These are phyloP conservation scores for Thamnophis elegans DNA, from an alignment of 2,797 vertebrate genomes.

Conservation along the genomic window DNA sequence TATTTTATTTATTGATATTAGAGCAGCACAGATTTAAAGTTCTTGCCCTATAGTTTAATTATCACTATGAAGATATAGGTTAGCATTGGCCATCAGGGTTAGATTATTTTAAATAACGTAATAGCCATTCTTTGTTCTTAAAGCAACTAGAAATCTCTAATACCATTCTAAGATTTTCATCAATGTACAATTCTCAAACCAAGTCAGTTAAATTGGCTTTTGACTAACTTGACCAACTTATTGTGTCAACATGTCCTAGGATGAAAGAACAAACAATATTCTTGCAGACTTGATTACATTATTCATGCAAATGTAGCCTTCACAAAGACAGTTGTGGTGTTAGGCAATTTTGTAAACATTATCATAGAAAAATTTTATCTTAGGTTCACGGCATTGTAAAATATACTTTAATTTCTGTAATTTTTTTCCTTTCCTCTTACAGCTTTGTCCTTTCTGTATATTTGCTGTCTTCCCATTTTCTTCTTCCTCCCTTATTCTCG, in stretches of 20 bases:
- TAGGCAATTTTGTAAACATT: not conserved
- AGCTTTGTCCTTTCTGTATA: slow-evolving; percentile 8
- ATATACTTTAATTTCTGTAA: slow-evolving; percentile 30
- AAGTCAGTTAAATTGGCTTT: not conserved
- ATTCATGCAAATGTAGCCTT: not conserved
- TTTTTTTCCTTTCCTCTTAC: slow-evolving; percentile 43
- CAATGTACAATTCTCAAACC: not conserved
- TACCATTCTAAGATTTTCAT: not conserved
- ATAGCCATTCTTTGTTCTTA: not conserved
- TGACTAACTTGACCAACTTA: not conserved
- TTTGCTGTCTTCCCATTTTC: slow-evolving; percentile 11
- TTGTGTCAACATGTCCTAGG: not conserved
- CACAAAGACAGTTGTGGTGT: not conserved
- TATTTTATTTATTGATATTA: not conserved
- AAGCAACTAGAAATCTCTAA: not conserved
- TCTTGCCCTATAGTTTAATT: not conserved
- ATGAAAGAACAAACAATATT: not conserved
- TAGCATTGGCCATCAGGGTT: not conserved
- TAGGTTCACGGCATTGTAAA: not conserved
- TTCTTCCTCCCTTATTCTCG: slow-evolving; percentile 67
- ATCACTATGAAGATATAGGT: not conserved
- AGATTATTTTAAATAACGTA: not conserved
- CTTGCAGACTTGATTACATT: not conserved
- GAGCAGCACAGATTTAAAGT: not conserved
- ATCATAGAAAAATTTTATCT: not conserved